Base-by-base conservation (phyloP, 2,888 invertebrate genomes). In the Phanerotoma sp. region DNA sequence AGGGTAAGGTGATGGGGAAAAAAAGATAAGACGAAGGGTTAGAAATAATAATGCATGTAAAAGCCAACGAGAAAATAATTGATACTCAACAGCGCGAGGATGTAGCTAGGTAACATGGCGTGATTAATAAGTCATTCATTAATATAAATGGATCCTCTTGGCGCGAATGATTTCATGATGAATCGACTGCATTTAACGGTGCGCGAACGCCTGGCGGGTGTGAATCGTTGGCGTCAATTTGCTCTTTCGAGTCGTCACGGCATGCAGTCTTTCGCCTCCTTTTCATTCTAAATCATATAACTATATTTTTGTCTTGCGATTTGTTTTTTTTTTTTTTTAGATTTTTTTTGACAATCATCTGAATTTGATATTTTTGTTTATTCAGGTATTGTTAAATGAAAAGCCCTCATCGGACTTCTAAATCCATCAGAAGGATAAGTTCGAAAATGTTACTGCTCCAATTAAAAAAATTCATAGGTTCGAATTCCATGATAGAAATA, bases 41-140 rank as follows among this genome's bases (percentile, higher is more conserved):
- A 42, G 38, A 51, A 45, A 38, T 41, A 40, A n/a, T 25, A 49
- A 52, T 51, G 51, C 35, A 48, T 54, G 4, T 45, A n/a, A 15
- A 32, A 46, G 21, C 33, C 44, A 51, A 28, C 40, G 46, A 47
- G 32, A 28, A 58, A 66, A 68, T 66, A 68, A 68, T 66, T 66
- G 67, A 68, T 68, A 66, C 63, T 57, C 64, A 51, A 49, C 44
- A 46, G 47, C 41, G 13, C 13, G 22, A 56, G 28, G 44, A 45
- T 32, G 35, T 11, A 45, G 51, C 54, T 54, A 57, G 49, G 44
- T 51, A 59, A 48, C 53, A 56, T 47, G 49, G 46, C 51, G 60
- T 69, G 70, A 70, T 68, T 67, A 70, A 70, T 70, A 68, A 69
- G 66, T 69, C 64, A 70, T 70, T 70, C 66, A 69, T 70, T 70